A percentile compares a stretch with the other conserved stretches of the same genome.
phyloP scores from a whole-genome alignment of 1,140 invertebrate species.

The Drosophila erecta region DNA sequence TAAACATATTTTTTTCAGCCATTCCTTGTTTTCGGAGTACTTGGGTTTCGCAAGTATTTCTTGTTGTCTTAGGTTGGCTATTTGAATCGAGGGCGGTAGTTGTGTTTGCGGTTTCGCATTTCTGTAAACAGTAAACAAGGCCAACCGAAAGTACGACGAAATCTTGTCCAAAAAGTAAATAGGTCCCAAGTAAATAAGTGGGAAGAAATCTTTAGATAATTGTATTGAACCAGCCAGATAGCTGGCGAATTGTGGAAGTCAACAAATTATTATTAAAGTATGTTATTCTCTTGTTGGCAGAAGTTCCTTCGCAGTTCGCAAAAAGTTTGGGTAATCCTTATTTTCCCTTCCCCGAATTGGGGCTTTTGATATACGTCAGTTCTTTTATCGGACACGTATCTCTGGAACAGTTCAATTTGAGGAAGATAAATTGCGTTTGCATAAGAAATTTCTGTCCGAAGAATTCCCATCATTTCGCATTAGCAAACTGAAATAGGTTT shows the following conservation, averaged over 20 bases:
- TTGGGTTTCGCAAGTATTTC: constrained; percentile 65
- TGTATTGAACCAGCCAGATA: constrained; percentile 69
- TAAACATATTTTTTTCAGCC: constrained; percentile 14
- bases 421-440: constrained; percentile 71
- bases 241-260: constrained; percentile 49
- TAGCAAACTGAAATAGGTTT: constrained; percentile 29
- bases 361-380: constrained; percentile 24
- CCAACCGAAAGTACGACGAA: constrained; percentile 1
- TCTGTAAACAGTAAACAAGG: constrained; percentile 75
- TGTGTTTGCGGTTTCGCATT: constrained; percentile 74
- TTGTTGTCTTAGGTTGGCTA: constrained; percentile 56
- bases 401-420: constrained; percentile 59
- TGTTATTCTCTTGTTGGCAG: not conserved
- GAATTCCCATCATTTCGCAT: constrained; percentile 70
- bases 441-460: constrained; percentile 36
- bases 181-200: constrained; percentile 70
- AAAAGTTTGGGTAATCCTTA: constrained; percentile 14
- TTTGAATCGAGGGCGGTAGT: constrained; percentile 34
- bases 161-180: constrained; percentile 42
- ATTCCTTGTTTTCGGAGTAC: constrained; percentile 42
- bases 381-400: constrained; percentile 43
- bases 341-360: constrained; percentile 12
- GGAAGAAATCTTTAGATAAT: constrained; percentile 61
- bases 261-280: constrained; percentile 45
- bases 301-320: not conserved